Evolutionary conservation across 2,797 vertebrate genomes (phyloP), one percentile per base, ranked within the genome.

Genomic region (Gymnothorax reevesii): DNA sequence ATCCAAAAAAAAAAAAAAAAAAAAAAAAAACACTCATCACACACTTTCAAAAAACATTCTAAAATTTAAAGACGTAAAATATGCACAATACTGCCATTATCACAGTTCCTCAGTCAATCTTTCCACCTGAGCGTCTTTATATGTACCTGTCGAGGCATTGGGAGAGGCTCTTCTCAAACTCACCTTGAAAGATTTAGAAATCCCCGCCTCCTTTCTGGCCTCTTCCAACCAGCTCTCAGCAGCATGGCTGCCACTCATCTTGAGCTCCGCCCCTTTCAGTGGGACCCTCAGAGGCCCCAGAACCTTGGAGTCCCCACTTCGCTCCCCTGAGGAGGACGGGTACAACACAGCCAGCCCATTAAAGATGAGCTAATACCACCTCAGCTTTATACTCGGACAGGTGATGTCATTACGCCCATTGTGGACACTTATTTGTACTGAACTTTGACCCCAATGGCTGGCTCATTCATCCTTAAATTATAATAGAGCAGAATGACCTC

Each of bases 161-260:
- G 20, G 17, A 64, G 62, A 64, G 62, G n/a, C 1, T 57, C 15
- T 33, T 64, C 6, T 27, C 59, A 33, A 87, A 94, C 97, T 98
- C 94, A 99, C 98, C 54, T 92, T 93, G 88, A 94, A 95, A 27
- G 96, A 94, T 89, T 95, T 94, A 77, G 96, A 95, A 88, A 94
- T 93, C 6, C 93, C 96, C 0, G 94, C 93, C 92, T 98, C 98
- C 88, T 92, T 95, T 75, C 91, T 94, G 0, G 95, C 92, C 85
- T 95, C 96, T 89, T 97, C 96, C 86, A 97, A 94, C 87, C 91
- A 89, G 4, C 92, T 91, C 88, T 97, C 96, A 15, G 95, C 90
- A 84, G 94, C 92, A 89, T 90, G 96, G 88, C 93, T 93, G 93
- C 89, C 84, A 83, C 88, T 84, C 64, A 69, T 69, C 64, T 89